A percentile compares a stretch with the other conserved stretches of the same genome.
phyloP scores from a whole-genome alignment of 2,888 invertebrate species.

The Carpatolechia fugitivella region DNA sequence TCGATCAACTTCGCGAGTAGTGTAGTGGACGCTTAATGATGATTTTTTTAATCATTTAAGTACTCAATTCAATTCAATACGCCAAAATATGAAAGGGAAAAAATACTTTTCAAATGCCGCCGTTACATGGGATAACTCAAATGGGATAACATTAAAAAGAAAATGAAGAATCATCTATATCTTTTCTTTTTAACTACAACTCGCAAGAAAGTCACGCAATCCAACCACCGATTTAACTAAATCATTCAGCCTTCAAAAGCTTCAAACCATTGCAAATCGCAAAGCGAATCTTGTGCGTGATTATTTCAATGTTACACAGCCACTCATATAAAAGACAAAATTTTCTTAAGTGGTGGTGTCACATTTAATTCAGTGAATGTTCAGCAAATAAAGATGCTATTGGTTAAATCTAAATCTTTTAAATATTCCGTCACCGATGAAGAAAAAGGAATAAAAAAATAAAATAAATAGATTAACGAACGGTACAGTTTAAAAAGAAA shows the following conservation, averaged over 20 bases:
- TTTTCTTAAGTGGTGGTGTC: background rate
- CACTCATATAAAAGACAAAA: background rate
- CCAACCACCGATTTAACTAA: background rate
- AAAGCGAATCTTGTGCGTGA: constrained; percentile 8
- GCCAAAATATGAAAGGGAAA: too few species aligned
- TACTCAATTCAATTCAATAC: too few species aligned
- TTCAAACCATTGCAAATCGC: background rate
- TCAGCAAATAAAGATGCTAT: background rate
- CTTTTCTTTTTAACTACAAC: too few species aligned
- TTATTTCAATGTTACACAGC: background rate
- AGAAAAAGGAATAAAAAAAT: background rate
- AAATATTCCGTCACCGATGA: background rate
- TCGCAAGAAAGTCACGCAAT: background rate
- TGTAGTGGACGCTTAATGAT: too few species aligned
- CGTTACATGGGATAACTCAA: too few species aligned
- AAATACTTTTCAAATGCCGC: too few species aligned
- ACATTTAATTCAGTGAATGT: background rate
- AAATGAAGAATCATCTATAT: too few species aligned
- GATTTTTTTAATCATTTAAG: too few species aligned
- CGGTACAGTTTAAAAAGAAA: background rate
- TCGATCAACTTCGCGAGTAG: too few species aligned
- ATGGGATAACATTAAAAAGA: too few species aligned
- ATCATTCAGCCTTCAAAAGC: background rate
- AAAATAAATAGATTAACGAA: background rate
- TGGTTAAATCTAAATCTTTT: background rate